Percentiles rank a stretch among this genome's conserved stretches.
phyloP scores from a whole-genome alignment of 2,888 invertebrate genomes.

The Acronicta aceris region DNA sequence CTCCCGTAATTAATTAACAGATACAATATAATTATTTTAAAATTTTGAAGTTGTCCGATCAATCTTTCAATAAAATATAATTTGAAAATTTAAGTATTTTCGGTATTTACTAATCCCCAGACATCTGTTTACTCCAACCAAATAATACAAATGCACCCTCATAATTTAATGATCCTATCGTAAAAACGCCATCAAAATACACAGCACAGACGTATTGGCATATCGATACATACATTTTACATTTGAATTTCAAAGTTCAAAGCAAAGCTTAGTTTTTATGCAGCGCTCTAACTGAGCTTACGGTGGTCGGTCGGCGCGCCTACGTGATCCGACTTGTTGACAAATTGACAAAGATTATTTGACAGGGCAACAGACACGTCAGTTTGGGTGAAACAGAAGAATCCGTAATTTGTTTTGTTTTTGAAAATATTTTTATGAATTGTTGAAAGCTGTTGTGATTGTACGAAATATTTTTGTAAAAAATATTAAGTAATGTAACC shows the following conservation, averaged over 20 bases:
- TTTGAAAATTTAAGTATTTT: too few species aligned
- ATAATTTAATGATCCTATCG: conserved; percentile 23
- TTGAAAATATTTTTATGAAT: too few species aligned
- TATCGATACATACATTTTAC: conserved; percentile 75
- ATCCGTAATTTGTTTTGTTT: too few species aligned
- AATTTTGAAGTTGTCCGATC: too few species aligned
- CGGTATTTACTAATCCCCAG: too few species aligned
- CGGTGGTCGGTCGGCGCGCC: conserved; percentile 78
- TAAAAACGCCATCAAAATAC: conserved; percentile 63
- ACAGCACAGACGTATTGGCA: conserved; percentile 71
- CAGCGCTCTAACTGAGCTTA: conserved; percentile 87
- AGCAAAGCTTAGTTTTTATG: conserved; percentile 87
- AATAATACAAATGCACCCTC: conserved; percentile 7
- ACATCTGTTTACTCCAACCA: not conserved
- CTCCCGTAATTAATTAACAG: too few species aligned
- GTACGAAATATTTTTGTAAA: too few species aligned
- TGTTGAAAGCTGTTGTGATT: too few species aligned
- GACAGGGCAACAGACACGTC: conserved; percentile 27
- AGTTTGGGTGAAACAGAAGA: too few species aligned
- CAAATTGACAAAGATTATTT: conserved; percentile 69
- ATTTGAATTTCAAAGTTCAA: conserved; percentile 88
- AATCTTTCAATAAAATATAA: too few species aligned
- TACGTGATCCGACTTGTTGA: conserved; percentile 83
- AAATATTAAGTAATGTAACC: too few species aligned
- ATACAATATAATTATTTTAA: too few species aligned